Evolutionary conservation across 2,797 vertebrate species (phyloP).

Genomic region (Lagorchestes hirsutus): DNA sequence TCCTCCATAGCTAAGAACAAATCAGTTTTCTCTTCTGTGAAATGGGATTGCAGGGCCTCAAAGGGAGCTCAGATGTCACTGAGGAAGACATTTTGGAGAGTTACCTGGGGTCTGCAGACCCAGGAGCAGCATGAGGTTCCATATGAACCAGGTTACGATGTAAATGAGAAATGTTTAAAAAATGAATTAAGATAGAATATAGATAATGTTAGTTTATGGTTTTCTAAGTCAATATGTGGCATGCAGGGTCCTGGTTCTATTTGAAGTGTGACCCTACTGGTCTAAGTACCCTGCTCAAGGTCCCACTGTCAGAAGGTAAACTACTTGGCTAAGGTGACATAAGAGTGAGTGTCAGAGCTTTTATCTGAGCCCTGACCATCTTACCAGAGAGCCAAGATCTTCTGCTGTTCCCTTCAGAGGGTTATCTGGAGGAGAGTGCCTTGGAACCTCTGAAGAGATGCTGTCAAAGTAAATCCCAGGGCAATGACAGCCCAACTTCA

Average conservation of each 20-base stretch:
- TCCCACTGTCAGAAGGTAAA: too few relatives aligned
- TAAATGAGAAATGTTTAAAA: too few relatives aligned
- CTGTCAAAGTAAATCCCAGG: neutral
- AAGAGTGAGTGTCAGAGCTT: neutral
- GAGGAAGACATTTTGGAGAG: neutral
- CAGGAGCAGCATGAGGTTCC: neutral
- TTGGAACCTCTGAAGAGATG: neutral
- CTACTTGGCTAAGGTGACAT: too few relatives aligned
- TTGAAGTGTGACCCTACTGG: neutral
- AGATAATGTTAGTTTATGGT: too few relatives aligned
- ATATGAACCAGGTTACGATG: neutral
- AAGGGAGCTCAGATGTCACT: neutral
- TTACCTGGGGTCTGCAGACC: neutral
- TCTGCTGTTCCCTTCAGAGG: neutral
- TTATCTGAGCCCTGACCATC: too few relatives aligned
- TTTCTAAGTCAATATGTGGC: too few relatives aligned
- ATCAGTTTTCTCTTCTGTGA: neutral
- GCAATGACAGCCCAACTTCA: neutral
- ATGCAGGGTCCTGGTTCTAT: neutral
- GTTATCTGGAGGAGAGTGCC: neutral
- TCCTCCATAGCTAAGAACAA: neutral
- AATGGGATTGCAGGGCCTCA: neutral
- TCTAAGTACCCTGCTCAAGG: too few relatives aligned
- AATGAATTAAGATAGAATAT: too few relatives aligned
- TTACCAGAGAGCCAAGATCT: neutral